phyloP scores from a whole-genome alignment of 2,888 invertebrate genomes.

The Latrodectus elegans region DNA sequence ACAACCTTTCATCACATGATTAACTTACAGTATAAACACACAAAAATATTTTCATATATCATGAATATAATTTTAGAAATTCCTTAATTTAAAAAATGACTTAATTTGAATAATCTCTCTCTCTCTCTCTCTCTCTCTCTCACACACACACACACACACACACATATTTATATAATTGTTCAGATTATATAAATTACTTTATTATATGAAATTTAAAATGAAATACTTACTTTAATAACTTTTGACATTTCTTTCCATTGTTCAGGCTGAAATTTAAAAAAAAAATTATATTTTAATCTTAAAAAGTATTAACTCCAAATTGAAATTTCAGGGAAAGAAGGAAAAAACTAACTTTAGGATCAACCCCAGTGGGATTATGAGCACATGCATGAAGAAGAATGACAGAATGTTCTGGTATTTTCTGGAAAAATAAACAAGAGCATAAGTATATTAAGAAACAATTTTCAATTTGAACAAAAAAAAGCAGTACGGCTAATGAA shows the following conservation, averaged over 20 bases:
- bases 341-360: slow-evolving; percentile 79
- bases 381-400: slow-evolving; percentile 97
- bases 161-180: too few species aligned
- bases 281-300: slow-evolving; percentile 10
- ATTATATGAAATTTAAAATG: too few species aligned
- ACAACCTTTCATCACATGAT: too few species aligned
- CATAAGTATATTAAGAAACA: neutral
- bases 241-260: slow-evolving; percentile 89
- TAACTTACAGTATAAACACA: too few species aligned
- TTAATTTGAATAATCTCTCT: too few species aligned
- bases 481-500: too few species aligned
- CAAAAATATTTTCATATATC: too few species aligned
- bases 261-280: slow-evolving; percentile 66
- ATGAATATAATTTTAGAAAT: too few species aligned
- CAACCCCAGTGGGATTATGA: slow-evolving; percentile 98
- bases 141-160: too few species aligned
- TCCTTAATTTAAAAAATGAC: too few species aligned
- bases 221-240: slow-evolving; percentile 82
- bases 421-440: slow-evolving; percentile 79
- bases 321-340: neutral
- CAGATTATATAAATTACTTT: too few species aligned
- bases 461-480: neutral
- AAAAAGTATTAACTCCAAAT: neutral
- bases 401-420: slow-evolving; percentile 92
- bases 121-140: too few species aligned